Base-by-base conservation (phyloP, 2,797 vertebrate species). In the Sebastes nivosus region DNA sequence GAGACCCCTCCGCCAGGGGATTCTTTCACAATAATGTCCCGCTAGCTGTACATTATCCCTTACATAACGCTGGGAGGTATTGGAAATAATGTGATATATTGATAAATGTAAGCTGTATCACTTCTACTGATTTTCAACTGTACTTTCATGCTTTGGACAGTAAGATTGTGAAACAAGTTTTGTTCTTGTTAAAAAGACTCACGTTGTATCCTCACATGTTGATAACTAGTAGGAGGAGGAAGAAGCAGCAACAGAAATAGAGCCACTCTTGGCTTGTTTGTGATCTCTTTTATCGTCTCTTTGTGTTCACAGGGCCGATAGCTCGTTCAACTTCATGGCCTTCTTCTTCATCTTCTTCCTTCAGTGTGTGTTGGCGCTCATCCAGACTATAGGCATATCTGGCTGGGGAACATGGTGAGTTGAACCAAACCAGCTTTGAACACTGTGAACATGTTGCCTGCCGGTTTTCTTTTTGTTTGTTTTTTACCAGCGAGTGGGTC, bases 291-390 rank as follows among this genome's bases (percentile, higher is more conserved):
- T 58, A 12, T 77, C 38, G 63, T 72, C 5, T 67, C 25, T 18
- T 77, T 78, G 38, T 73, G 22, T 73, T 66, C 30, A 1, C 82
- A 99, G 98, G 89, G 97, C 98, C 0, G 97, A 99, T 93, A 99
- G 98, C 88, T 99, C 98, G 2, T 99, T 99, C 91, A 99, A 99
- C 91, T 99, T 98, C 81, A 99, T 99, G 98, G 79, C 95, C 3
- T 99, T 99, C 90, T 99, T 99, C 96, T 99, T 99, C 94, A 76
- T 99, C 92, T 99, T 99, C 14, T 97, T 97, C 18, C 93, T 96
- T 0, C 98, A 99, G 90, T 97, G 97, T 64, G 18, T 99, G 22
- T 87, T 99, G 59, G 83, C 95, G 0, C 5, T 97, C 50, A 94
- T 99, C 86, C 98, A 99, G 92, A 91, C 96, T 0, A 59, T 99